phyloP scores from a whole-genome alignment of 2,888 invertebrate species.

The Ophraella communa region DNA sequence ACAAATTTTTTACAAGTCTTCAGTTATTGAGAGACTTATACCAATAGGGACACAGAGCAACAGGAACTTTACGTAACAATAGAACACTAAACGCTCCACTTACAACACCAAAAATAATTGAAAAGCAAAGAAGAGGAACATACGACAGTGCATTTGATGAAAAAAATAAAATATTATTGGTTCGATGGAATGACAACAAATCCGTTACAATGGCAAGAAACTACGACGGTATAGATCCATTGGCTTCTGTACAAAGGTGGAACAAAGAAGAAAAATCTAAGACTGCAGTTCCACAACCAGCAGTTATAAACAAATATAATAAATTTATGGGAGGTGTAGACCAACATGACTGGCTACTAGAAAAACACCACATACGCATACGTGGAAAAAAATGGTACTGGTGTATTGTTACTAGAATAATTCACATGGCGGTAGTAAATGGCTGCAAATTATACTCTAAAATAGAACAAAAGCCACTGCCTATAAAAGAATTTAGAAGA shows the following conservation, averaged over 20 bases:
- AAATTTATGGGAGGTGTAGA: conserved; percentile 38
- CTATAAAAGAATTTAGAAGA: conserved; percentile 37
- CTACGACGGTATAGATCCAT: conserved; percentile 22
- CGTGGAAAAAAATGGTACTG: conserved; percentile 41
- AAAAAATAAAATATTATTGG: too few species aligned
- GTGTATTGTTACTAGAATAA: conserved; percentile 33
- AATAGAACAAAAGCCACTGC: conserved; percentile 26
- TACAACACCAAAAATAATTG: too few species aligned
- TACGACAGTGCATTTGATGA: too few species aligned
- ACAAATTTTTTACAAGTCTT: too few species aligned
- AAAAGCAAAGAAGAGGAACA: too few species aligned
- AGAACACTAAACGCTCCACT: too few species aligned
- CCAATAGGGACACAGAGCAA: too few species aligned
- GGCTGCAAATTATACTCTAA: conserved; percentile 25
- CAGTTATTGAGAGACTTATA: too few species aligned
- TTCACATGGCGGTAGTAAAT: conserved; percentile 40
- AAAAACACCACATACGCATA: conserved; percentile 35
- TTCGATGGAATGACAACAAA: too few species aligned
- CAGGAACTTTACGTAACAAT: too few species aligned
- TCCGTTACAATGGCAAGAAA: conserved; percentile 30
- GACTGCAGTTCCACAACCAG: conserved; percentile 17
- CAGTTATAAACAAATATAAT: conserved; percentile 28
- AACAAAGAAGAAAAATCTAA: not conserved
- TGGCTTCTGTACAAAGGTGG: conserved; percentile 22
- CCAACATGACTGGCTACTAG: conserved; percentile 39